phyloP scores from a whole-genome alignment of 2,113 vertebrate genomes.

The Ovibos moschatus region DNA sequence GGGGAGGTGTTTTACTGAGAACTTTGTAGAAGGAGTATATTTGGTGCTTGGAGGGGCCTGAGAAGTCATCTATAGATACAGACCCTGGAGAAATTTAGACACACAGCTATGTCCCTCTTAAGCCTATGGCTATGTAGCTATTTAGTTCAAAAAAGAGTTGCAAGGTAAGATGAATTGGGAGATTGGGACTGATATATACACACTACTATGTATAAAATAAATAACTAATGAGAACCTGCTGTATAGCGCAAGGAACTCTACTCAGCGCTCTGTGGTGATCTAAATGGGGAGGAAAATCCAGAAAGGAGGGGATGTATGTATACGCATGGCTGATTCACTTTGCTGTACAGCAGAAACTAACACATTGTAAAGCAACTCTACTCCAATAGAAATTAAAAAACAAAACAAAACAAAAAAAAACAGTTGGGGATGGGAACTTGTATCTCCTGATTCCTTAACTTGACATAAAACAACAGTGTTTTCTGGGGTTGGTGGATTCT shows the following conservation, averaged over 20 bases:
- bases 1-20: neutral
- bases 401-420: neutral
- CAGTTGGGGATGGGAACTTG: neutral
- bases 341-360: neutral
- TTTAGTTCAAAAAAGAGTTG: neutral
- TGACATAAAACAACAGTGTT: neutral
- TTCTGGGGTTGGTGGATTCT: neutral
- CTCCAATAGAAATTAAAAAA: neutral
- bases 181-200: neutral
- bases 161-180: neutral
- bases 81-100: neutral
- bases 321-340: neutral
- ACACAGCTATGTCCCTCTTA: neutral
- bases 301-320: neutral
- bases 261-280: neutral
- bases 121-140: neutral
- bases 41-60: neutral
- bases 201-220: neutral
- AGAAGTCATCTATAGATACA: neutral
- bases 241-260: neutral
- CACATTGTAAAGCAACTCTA: neutral
- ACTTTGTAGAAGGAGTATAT: neutral
- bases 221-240: neutral
- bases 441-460: neutral
- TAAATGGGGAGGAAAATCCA: neutral